Evolutionary conservation across 2,888 invertebrate genomes (phyloP).

Genomic region (Scaptodrosophila latifasciaeformis): DNA sequence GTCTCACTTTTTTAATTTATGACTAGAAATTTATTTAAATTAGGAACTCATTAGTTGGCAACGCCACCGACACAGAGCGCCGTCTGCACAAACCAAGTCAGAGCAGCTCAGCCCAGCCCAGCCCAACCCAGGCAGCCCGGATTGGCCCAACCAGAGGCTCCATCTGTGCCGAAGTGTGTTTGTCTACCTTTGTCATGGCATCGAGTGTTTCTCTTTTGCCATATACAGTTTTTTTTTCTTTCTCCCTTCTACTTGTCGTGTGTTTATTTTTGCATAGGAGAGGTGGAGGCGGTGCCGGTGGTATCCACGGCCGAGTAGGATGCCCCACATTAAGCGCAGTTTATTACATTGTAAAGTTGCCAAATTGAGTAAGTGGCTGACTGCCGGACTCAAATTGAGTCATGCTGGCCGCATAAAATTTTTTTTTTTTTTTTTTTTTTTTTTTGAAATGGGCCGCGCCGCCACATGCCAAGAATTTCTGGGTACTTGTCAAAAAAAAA

Average conservation of each 20-base stretch:
- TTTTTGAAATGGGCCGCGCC: too few species aligned
- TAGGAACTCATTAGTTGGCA: conserved; percentile 68
- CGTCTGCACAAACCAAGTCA: too few species aligned
- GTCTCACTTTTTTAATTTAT: conserved; percentile 64
- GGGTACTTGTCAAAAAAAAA: conserved; percentile 16
- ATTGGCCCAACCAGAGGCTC: too few species aligned
- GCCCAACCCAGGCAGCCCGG: too few species aligned
- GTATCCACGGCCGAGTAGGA: conserved; percentile 10
- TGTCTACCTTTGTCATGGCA: not conserved
- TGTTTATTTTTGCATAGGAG: conserved; percentile 42
- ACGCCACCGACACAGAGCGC: conserved; percentile 22
- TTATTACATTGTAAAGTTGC: conserved; percentile 60
- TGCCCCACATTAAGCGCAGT: conserved; percentile 23
- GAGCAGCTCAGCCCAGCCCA: too few species aligned
- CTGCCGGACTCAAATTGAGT: conserved; percentile 50
- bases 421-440: too few species aligned
- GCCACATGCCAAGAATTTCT: too few species aligned
- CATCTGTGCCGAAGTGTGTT: not conserved
- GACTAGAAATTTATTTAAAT: conserved; percentile 67
- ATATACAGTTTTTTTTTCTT: not conserved
- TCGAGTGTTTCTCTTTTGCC: not conserved
- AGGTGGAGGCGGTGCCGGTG: conserved; percentile 16
- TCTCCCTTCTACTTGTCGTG: conserved; percentile 15
- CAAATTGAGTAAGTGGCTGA: conserved; percentile 56
- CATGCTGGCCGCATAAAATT: conserved; percentile 57